Evolutionary conservation across 2,888 invertebrate genomes (phyloP), one percentile per base, ranked within the genome.

Genomic region (Volucella bombylans): DNA sequence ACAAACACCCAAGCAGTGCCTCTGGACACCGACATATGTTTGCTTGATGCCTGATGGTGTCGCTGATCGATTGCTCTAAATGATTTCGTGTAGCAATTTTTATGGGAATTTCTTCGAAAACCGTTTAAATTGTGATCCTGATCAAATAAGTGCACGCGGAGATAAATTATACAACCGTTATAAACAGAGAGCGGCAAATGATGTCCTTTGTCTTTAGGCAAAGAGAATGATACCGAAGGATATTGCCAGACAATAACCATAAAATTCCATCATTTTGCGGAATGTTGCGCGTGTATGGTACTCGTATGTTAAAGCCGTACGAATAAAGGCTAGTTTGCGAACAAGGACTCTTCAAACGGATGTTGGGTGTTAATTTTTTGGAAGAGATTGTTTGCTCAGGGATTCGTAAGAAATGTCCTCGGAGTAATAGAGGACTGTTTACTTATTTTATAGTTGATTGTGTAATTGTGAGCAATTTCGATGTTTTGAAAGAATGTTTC

Each of bases 101-200:
- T 79, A 79, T 83, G 73, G 74, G 65, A 71, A 55, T 67, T 83
- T 50, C 79, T 15, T 23, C 50, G 78, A 73, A 82, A 78, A 31
- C 9, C 9, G 64, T 45, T 59, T n/a, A 31, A 31, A 31, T 31
- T 61, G 14, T 31, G 8, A 55, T 78, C 78, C 68, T 73, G 38
- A 82, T 78, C 64, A 82, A 79, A 82, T 69, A 82, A 50, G 41
- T 54, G 49, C 57, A 49, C n/a, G 54, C 61, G 59, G 18, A n/a
- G 65, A 52, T 61, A 15, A 62, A 47, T 69, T 71, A 69, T 52
- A 73, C 79, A 79, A 73, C 18, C 6, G n/a, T 59, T 31, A 43
- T 67, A 57, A 69, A 50, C 49, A 14, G 11, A 50, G 52, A 59
- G 31, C 59, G n/a, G 50, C 6, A 31, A 45, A 68, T 45, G 62